These are phyloP conservation scores for Phaonia tiefii DNA, from an alignment of 2,888 invertebrate species.

Conservation along the genomic window DNA sequence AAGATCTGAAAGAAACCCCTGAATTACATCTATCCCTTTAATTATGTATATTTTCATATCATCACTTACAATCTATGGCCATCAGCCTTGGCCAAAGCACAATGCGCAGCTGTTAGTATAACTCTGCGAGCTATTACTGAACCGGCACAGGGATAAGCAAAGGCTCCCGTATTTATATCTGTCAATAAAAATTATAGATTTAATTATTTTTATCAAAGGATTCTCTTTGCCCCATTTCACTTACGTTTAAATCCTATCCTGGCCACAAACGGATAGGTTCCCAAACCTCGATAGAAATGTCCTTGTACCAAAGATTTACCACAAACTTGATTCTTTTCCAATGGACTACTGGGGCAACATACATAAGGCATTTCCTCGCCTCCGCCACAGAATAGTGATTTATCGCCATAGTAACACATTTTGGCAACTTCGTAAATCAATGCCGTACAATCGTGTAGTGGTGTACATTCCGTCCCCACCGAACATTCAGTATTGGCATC, in stretches of 20 bases:
- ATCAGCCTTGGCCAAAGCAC: constrained; percentile 88
- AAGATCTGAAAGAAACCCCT: constrained; percentile 81
- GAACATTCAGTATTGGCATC: constrained; percentile 75
- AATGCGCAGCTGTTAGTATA: constrained; percentile 89
- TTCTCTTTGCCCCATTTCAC: constrained; percentile 74
- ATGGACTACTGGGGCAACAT: constrained; percentile 79
- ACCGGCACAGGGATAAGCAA: constrained; percentile 89
- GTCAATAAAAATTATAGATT: constrained; percentile 50
- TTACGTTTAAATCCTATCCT: constrained; percentile 89
- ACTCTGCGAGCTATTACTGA: constrained; percentile 85
- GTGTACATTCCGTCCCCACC: constrained; percentile 78
- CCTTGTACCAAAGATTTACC: constrained; percentile 86
- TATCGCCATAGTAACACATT: constrained; percentile 80
- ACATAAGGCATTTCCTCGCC: constrained; percentile 79
- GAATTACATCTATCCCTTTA: not conserved
- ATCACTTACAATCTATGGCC: constrained; percentile 87
- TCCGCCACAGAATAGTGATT: constrained; percentile 79
- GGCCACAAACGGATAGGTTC: constrained; percentile 89
- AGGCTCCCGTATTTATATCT: constrained; percentile 86
- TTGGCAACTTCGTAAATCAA: constrained; percentile 80
- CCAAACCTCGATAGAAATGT: constrained; percentile 85
- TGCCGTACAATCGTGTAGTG: constrained; percentile 79
- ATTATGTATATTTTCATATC: not conserved
- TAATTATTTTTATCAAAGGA: not conserved
- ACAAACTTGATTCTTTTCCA: constrained; percentile 82